Percentiles rank a stretch among this genome's conserved stretches.
Evolutionary conservation across 2,113 vertebrate genomes (phyloP).

Genomic region (Phyllostomus hastatus): DNA sequence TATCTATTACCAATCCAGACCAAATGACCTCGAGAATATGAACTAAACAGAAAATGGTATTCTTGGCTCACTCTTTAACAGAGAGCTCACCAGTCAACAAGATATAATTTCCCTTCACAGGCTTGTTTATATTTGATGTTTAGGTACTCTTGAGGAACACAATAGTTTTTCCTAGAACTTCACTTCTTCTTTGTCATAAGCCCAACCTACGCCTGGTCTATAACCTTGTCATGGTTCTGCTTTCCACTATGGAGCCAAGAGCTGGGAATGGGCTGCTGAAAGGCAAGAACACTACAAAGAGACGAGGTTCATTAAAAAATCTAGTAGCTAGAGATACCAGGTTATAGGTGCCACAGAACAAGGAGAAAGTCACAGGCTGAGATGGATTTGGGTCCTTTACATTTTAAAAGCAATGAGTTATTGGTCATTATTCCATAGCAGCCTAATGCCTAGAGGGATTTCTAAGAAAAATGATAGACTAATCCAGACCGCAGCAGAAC

Average conservation of each 20-base stretch:
- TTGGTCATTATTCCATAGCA: neutral
- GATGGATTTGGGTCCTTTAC: neutral
- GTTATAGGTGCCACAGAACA: neutral
- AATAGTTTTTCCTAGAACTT: neutral
- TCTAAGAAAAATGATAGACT: neutral
- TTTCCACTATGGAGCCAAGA: neutral
- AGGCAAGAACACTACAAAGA: neutral
- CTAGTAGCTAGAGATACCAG: neutral
- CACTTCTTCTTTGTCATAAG: neutral
- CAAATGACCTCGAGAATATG: neutral
- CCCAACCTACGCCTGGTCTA: neutral
- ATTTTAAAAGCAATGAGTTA: neutral
- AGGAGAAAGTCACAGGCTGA: neutral
- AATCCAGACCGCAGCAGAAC: neutral
- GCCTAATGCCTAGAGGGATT: neutral
- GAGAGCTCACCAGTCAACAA: neutral
- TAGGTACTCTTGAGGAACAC: neutral
- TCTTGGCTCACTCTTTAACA: neutral
- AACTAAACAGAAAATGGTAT: neutral
- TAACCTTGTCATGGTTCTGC: neutral
- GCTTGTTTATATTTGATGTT: neutral
- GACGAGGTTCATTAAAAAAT: neutral
- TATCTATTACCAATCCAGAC: neutral
- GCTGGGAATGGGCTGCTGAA: neutral
- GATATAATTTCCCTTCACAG: neutral